Conservation (phyloP, 2,888 invertebrate species). For the Epirrita christyi region DNA sequence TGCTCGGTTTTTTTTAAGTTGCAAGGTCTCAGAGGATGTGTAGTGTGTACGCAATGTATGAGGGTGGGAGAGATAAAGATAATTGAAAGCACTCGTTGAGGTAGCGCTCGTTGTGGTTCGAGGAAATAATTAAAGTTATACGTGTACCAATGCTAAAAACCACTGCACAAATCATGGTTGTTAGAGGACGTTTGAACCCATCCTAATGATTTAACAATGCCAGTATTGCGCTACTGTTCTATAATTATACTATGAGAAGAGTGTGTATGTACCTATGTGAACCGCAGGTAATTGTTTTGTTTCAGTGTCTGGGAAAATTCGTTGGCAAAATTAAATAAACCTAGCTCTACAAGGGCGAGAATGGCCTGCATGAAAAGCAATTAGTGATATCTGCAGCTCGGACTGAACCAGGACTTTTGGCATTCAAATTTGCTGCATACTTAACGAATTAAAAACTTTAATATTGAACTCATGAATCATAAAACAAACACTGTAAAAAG, state of each 20-base stretch:
- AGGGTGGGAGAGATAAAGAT: no score
- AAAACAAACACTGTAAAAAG: slow-evolving; percentile 14
- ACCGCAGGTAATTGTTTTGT: slow-evolving; percentile 31
- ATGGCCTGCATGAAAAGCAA: slow-evolving; percentile 21
- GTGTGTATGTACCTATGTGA: slow-evolving; percentile 16
- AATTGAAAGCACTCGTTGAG: no score
- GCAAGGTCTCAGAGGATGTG: no score
- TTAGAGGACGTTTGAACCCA: no score
- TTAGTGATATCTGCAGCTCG: slow-evolving; percentile 16
- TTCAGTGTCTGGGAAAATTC: slow-evolving; percentile 19
- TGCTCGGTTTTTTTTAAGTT: no score
- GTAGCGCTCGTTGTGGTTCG: no score
- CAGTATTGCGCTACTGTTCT: slow-evolving; percentile 10
- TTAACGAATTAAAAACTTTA: slow-evolving; percentile 17
- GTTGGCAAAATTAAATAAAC: slow-evolving; percentile 22
- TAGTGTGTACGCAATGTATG: no score
- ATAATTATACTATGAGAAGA: slow-evolving; percentile 1
- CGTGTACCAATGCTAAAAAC: no score
- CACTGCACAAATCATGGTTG: no score
- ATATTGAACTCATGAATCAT: slow-evolving; percentile 18
- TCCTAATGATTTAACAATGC: no score
- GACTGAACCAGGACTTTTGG: slow-evolving; percentile 13
- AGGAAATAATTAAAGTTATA: no score
- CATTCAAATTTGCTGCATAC: slow-evolving; percentile 12
- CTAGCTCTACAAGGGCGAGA: slow-evolving; percentile 17